phyloP scores from a whole-genome alignment of 2,113 vertebrate species.

The Rhombomys opimus region DNA sequence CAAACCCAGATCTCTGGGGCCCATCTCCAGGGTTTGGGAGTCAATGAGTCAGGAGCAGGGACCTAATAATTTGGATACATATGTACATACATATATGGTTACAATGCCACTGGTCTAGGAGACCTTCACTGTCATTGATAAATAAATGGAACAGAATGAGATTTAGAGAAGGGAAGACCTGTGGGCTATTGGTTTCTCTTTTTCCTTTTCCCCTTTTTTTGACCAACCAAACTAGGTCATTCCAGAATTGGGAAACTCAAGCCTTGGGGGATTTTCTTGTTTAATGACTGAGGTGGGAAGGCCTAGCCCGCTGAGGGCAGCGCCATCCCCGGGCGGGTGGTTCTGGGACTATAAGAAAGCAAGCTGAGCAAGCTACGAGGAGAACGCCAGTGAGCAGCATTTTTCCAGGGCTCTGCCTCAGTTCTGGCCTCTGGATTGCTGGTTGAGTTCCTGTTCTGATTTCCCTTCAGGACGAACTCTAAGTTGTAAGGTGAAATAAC shows the following conservation, averaged over 20 bases:
- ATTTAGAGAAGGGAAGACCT: not conserved
- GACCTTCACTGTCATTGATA: not conserved
- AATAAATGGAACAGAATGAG: not conserved
- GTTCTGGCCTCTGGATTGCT: not conserved
- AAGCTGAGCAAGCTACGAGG: not conserved
- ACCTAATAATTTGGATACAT: not conserved
- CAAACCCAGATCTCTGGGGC: not conserved
- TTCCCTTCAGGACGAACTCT: not conserved
- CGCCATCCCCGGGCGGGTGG: not conserved
- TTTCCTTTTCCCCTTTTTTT: not conserved
- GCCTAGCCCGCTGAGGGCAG: not conserved
- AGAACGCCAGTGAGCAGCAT: not conserved
- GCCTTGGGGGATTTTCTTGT: not conserved
- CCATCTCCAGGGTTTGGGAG: not conserved
- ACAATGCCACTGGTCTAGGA: not conserved
- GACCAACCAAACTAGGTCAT: not conserved
- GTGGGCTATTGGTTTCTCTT: not conserved
- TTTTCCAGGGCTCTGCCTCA: not conserved
- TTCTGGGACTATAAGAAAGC: not conserved
- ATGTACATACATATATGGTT: not conserved
- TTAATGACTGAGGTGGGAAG: not conserved
- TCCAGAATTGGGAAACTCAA: not conserved
- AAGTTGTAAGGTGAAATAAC: not conserved
- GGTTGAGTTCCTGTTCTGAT: not conserved
- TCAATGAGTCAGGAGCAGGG: not conserved